Base-by-base conservation (phyloP, 2,888 invertebrate genomes). In the Tachina lurida region DNA sequence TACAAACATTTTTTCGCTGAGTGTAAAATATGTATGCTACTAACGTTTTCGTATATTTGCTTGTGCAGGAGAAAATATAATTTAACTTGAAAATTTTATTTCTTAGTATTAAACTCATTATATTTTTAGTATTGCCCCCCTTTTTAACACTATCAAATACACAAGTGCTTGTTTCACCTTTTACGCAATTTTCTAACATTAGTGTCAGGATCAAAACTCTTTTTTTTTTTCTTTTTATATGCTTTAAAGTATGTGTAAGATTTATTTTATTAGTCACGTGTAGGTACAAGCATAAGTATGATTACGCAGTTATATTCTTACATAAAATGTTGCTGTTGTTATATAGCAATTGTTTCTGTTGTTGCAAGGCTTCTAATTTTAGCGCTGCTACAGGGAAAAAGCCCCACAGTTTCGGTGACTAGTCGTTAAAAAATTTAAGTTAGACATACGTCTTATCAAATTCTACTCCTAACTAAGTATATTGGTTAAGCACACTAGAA, bases 261-360 rank as follows among this genome's bases (percentile, higher is more conserved):
- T 67, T 77, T 77, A 58, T 77, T 43, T 56, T 75, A 52, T 31
- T 65, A 67, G 31, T 70, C 43, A 78, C 43, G 43, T 71, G 54
- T 45, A 45, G 15, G 15, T 45, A 71, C 31, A 49, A 58, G 15
- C 3, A 49, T 49, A 43, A 9, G 31, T 13, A 67, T 45, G 58
- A 73, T 60, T 73, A 47, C 19, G 45, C 49, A 31, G 13, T 17
- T 39, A 60, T 39, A 60, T 17, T 22, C 49, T n/a, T 19, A 12
- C 1, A 49, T 19, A 62, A 8, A 74, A 56, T 31, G 15, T 62
- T 60, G 62, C 13, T 52, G 17, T 62, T 70, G 3, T n/a, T 54
- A 47, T 49, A 39, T 19, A 52, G 49, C 22, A 74, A 22, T 63
- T 74, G 62, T 74, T 62, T 60, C 9, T 9, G 31, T 31, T 31